Evolutionary conservation across 2,888 invertebrate species (phyloP).

Genomic region (Siphonodentalium dalli): DNA sequence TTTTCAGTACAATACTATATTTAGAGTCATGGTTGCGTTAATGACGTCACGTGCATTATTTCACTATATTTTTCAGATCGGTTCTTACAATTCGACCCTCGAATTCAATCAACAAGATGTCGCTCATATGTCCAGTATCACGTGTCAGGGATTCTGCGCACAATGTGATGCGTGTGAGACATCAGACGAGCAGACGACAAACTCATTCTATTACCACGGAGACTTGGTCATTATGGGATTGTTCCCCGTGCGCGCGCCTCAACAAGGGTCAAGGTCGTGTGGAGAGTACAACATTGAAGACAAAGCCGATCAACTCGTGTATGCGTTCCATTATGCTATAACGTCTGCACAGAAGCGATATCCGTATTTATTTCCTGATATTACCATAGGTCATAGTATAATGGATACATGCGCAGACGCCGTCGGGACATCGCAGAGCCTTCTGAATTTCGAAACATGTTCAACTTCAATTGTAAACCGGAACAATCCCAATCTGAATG

Average conservation of each 20-base stretch:
- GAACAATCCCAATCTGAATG: constrained; percentile 2
- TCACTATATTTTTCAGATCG: too few relatives aligned
- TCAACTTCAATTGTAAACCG: constrained; percentile 14
- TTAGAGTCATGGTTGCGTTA: too few relatives aligned
- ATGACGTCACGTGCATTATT: too few relatives aligned
- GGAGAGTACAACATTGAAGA: constrained; percentile 21
- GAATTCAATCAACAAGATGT: too few relatives aligned
- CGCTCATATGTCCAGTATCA: too few relatives aligned
- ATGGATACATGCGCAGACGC: constrained; percentile 44
- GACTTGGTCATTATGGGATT: constrained; percentile 44
- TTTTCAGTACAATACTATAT: too few relatives aligned
- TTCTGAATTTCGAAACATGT: constrained; percentile 47
- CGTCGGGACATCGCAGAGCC: constrained; percentile 26
- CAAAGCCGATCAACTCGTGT: constrained; percentile 31
- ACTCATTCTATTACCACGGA: constrained; percentile 33
- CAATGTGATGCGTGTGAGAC: too few relatives aligned
- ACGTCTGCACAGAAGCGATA: constrained; percentile 34
- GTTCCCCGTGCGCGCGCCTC: constrained; percentile 37
- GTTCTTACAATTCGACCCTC: too few relatives aligned
- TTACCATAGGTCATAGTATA: constrained; percentile 37
- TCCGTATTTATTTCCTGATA: constrained; percentile 32
- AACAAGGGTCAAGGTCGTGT: constrained; percentile 30
- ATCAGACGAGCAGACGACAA: too few relatives aligned
- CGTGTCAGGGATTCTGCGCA: too few relatives aligned
- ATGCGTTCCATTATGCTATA: constrained; percentile 46